Base-by-base conservation (phyloP, 2,888 invertebrate species). In the Pyrochroa serraticornis region DNA sequence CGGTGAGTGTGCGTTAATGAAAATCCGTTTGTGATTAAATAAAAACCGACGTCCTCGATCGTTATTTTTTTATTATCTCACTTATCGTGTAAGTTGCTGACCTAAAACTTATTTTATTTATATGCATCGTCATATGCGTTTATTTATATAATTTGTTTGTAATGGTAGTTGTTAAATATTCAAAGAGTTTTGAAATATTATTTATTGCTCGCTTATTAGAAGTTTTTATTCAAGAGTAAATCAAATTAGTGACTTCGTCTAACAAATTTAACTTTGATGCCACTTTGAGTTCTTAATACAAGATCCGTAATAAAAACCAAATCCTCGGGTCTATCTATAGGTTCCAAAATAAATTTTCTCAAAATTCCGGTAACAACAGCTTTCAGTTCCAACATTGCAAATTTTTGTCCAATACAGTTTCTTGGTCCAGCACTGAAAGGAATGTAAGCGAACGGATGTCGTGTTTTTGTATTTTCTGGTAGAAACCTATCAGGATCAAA, bases 371-470 rank as follows among this genome's bases (percentile, higher is more conserved):
- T 41, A 1, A 50, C 3, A 1, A 10, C 31, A 6, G 32, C 32
- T 12, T 50, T 50, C 8, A 50, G 31, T 34, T 50, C 50, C 22
- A 50, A 35, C 12, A 50, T 7, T 3, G 50, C 41, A 33, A 42
- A 50, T 2, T 42, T 46, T 50, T 50, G 50, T 9, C 67, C 69
- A 47, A 78, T 75, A 57, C 77, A 78, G 62, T 77, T 77, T 41
- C 78, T 64, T 0, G 77, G 75, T 8, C 78, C 79, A 3, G 77
- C 78, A 42, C 78, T 77, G 62, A 79, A 79, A 0, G 78, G 78
- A n/a, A 78, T 69, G 56, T 77, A 78, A 5, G 75, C 67, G 55
- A 71, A 79, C 7, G 78, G 75, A 63, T 82, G 80, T 58, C 82
- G 72, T 31, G 3, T 9, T 37, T 52, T 52, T 8, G 13, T 9